Percentiles rank a stretch among this genome's conserved stretches.
Evolutionary conservation across 2,113 vertebrate genomes (phyloP).

Genomic region (Notechis scutatus): DNA sequence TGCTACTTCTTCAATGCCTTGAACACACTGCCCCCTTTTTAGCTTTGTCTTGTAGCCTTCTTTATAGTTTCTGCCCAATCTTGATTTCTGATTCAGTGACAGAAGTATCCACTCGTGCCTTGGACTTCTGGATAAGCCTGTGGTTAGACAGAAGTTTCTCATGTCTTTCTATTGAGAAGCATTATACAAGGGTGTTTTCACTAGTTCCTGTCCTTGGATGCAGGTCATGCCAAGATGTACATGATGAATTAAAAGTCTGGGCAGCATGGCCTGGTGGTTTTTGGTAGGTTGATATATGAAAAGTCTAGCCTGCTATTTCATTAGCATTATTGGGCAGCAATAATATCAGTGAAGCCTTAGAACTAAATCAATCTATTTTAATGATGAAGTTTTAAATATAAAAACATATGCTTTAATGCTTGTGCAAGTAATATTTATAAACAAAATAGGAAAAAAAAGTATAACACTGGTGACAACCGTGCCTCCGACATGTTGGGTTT

Average conservation of each 20-base stretch:
- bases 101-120: background rate
- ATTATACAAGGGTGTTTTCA: background rate
- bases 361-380: background rate
- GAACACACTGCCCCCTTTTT: background rate
- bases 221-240: background rate
- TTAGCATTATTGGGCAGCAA: background rate
- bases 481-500: background rate
- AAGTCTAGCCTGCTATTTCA: background rate
- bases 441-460: background rate
- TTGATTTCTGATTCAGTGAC: background rate
- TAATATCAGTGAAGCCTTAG: background rate
- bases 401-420: background rate
- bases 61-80: background rate
- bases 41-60: background rate
- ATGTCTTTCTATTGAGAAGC: background rate
- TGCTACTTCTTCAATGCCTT: background rate
- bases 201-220: background rate
- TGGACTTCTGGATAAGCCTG: background rate
- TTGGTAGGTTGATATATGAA: background rate
- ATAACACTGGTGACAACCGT: background rate
- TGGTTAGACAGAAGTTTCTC: background rate
- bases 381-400: background rate
- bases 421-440: background rate
- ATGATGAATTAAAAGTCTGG: background rate
- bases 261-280: background rate